Base-by-base conservation (phyloP, 2,888 invertebrate genomes). In the Leptopilina syphax region DNA sequence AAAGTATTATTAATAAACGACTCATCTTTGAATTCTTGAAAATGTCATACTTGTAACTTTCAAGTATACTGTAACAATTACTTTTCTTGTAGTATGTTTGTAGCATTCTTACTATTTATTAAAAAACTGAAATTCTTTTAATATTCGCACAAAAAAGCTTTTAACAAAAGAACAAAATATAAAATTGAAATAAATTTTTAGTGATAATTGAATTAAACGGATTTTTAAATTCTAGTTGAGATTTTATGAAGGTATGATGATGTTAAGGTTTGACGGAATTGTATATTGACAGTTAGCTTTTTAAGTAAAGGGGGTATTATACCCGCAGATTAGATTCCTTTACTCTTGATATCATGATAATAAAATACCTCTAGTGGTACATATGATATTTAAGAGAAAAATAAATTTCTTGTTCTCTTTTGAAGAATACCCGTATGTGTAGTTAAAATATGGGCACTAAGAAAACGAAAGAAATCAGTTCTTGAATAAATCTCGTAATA, bases 241-340 rank as follows among this genome's bases (percentile, higher is more conserved):
- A 27, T 8, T 65, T 66, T 18, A 44, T 44, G n/a, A 66, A 27
- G 34, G 27, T 27, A 34, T 3, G n/a, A 44, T 66, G 44, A 44
- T n/a, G 7, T 66, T 67, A 44, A 12, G 34, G 2, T 50, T 50
- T 63, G 6, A 18, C 8, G 24, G 18, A 34, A 65, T 18, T 63
- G 6, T 63, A 18, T 63, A 18, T 41, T 65, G 41, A 24, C 27
- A 65, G 41, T 65, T 34, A 73, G 54, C 54, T 57, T 57, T 34
- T 18, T 54, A 34, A 9, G 24, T 18, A 70, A 50, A 27, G 54
- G 63, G 63, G 63, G 12, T 27, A 54, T 54, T 41, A n/a, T 57
- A 50, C 73, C 73, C 73, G 73, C 73, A 73, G 54, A n/a, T 73
- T 54, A 57, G 73, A 73, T 73, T 73, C 34, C n/a, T 57, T n/a